phyloP scores from a whole-genome alignment of 2,888 invertebrate genomes.

The Sphecodes monilicornis region DNA sequence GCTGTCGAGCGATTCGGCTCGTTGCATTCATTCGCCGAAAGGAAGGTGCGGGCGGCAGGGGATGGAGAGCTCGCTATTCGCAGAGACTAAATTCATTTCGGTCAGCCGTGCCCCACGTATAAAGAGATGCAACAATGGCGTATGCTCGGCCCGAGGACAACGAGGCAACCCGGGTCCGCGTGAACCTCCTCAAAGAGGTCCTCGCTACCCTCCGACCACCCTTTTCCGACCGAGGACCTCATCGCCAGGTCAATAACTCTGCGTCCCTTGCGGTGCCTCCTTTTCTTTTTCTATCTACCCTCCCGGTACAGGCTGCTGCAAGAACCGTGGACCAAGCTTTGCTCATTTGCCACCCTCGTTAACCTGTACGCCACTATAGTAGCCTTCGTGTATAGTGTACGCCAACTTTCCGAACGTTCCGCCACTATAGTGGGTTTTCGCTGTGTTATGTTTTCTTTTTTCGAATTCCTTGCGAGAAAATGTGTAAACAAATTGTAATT shows the following conservation, averaged over 20 bases:
- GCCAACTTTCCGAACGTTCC: too few relatives aligned
- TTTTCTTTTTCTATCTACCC: not conserved
- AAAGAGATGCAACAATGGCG: conserved; percentile 38
- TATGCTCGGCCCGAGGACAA: conserved; percentile 29
- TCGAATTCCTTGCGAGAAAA: too few relatives aligned
- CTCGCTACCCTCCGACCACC: conserved; percentile 25
- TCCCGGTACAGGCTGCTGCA: not conserved
- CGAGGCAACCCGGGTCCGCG: conserved; percentile 30
- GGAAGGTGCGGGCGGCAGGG: not conserved
- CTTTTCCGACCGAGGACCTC: conserved; percentile 18
- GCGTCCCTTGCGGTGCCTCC: conserved; percentile 17
- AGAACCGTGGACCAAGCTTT: not conserved
- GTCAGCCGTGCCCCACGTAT: conserved; percentile 9
- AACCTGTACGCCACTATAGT: not conserved
- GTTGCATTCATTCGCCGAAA: conserved; percentile 28
- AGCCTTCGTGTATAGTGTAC: too few relatives aligned
- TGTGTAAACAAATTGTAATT: too few relatives aligned
- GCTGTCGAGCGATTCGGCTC: conserved; percentile 34
- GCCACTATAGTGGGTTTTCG: too few relatives aligned
- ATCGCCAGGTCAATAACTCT: conserved; percentile 61
- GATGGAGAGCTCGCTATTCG: conserved; percentile 12
- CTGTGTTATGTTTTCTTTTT: too few relatives aligned
- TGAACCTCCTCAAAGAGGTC: conserved; percentile 52
- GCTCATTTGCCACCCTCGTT: not conserved
- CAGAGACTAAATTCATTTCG: conserved; percentile 43